These are phyloP conservation scores for Tinea trinotella DNA, from an alignment of 2,888 invertebrate genomes.

Conservation along the genomic window DNA sequence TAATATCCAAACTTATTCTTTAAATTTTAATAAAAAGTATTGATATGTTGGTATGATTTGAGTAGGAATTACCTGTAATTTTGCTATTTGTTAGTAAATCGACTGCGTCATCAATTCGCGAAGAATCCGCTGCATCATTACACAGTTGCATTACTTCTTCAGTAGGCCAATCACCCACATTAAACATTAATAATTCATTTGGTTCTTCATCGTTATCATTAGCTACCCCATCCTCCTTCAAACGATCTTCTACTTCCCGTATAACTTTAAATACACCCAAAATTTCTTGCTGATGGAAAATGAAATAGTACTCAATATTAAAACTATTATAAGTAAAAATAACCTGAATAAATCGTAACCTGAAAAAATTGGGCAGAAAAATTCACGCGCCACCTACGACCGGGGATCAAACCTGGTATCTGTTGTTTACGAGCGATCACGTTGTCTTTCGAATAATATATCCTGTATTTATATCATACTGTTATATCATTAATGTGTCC, in stretches of 20 bases:
- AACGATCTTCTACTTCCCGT: constrained; percentile 42
- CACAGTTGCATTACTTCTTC: constrained; percentile 53
- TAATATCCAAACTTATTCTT: no score
- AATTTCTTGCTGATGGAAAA: constrained; percentile 44
- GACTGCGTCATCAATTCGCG: constrained; percentile 34
- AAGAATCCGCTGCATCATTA: constrained; percentile 37
- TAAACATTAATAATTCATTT: constrained; percentile 50
- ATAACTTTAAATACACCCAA: constrained; percentile 47
- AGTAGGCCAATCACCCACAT: constrained; percentile 56
- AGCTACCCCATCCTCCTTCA: constrained; percentile 40
- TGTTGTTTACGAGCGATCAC: no score
- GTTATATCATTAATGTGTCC: no score
- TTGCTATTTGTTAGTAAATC: constrained; percentile 35
- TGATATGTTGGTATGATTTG: no score
- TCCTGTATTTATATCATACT: no score
- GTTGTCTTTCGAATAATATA: no score
- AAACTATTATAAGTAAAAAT: background rate
- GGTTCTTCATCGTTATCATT: constrained; percentile 39
- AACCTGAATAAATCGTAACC: no score
- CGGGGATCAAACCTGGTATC: no score
- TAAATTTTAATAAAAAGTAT: no score
- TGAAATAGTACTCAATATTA: background rate
- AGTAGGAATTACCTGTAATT: background rate
- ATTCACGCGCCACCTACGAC: no score
- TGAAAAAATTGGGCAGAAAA: no score